Conservation (phyloP, 35 echinoderm and acorn worm genomes). For the Chiridota heheva region DNA sequence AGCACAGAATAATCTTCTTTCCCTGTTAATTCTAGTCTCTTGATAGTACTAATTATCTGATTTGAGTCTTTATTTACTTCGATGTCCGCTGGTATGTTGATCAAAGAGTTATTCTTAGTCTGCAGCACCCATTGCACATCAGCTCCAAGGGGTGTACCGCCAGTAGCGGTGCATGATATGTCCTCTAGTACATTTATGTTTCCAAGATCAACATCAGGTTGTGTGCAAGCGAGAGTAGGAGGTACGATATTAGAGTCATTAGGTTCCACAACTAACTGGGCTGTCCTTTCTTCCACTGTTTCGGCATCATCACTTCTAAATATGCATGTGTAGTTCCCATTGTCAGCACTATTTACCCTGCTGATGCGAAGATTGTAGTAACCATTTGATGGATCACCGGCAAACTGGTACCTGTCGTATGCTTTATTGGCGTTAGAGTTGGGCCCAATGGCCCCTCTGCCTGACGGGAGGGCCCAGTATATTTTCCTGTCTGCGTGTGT, state of each 20-base stretch:
- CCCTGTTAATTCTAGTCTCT: too few species aligned
- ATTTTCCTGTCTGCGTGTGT: not conserved
- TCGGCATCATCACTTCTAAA: not conserved
- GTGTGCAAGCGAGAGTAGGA: not conserved
- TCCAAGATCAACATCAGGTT: not conserved
- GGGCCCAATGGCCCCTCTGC: conserved; percentile 16
- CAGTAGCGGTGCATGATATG: not conserved
- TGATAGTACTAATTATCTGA: too few species aligned
- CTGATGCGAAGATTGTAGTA: conserved; percentile 20
- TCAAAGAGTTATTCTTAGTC: conserved; percentile 1
- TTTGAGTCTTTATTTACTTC: not conserved
- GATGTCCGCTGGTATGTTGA: not conserved
- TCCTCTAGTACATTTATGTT: not conserved
- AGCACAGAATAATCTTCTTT: too few species aligned
- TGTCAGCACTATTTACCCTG: not conserved
- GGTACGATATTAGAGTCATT: not conserved
- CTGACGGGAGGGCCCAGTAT: conserved; percentile 14
- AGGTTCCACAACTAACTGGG: not conserved
- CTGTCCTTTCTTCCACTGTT: not conserved
- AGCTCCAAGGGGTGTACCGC: conserved; percentile 5
- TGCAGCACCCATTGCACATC: conserved; percentile 13
- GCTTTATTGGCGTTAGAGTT: conserved; percentile 1
- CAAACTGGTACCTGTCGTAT: conserved; percentile 1
- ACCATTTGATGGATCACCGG: not conserved
- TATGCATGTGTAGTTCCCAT: conserved; percentile 13